phyloP scores from a whole-genome alignment of 2,888 invertebrate species.

The Hedychridium roseum region DNA sequence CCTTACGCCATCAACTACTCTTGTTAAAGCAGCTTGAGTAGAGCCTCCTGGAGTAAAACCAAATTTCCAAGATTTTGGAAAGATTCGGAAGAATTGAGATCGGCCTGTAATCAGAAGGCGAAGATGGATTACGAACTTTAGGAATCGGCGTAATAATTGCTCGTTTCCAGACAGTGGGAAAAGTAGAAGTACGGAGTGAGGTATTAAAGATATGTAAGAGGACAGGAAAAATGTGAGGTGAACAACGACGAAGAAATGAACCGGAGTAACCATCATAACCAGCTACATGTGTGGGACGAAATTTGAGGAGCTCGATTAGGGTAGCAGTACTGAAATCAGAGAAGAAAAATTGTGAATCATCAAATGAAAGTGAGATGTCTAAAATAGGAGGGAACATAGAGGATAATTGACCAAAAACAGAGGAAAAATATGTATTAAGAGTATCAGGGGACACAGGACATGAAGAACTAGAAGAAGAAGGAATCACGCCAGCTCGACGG shows the following conservation, averaged over 20 bases:
- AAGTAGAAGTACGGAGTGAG: not conserved
- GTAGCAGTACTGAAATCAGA: not conserved
- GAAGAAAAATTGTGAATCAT: not conserved
- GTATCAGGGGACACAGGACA: no score
- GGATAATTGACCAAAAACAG: not conserved
- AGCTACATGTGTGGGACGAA: not conserved
- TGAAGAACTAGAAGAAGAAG: no score
- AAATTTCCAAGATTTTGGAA: not conserved
- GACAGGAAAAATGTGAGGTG: not conserved
- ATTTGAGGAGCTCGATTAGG: not conserved
- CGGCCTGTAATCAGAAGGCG: not conserved
- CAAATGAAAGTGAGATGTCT: not conserved
- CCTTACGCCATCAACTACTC: not conserved
- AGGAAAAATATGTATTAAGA: not conserved
- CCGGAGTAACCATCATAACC: not conserved
- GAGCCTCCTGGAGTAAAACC: not conserved
- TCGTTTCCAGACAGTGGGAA: constrained; percentile 1
- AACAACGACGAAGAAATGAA: not conserved
- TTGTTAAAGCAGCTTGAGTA: constrained; percentile 3
- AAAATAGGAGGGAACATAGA: not conserved
- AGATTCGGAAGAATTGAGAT: not conserved
- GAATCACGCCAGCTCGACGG: no score
- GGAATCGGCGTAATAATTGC: not conserved
- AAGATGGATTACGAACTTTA: not conserved
- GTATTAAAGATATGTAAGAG: not conserved